A percentile compares a stretch with the other conserved stretches of the same genome.
Evolutionary conservation across 2,797 vertebrate species (phyloP).

Genomic region (Aldrovandia affinis): DNA sequence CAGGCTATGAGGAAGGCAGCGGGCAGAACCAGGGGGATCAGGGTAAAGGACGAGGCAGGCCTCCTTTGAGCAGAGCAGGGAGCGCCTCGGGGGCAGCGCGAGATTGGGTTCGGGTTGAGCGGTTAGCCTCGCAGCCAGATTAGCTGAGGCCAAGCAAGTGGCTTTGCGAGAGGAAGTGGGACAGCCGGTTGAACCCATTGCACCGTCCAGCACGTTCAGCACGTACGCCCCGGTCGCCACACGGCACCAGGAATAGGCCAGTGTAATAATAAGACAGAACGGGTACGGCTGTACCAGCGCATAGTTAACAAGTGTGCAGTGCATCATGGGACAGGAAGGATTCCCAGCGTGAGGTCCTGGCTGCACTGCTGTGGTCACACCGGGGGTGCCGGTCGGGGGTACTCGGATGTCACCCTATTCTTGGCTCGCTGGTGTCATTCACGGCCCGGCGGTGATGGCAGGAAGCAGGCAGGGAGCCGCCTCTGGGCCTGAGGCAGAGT

Average conservation of each 20-base stretch:
- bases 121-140: background rate
- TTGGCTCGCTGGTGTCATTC: background rate
- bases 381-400: background rate
- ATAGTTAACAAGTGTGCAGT: background rate
- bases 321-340: background rate
- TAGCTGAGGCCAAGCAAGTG: background rate
- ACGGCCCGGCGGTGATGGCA: background rate
- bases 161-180: slow-evolving; percentile 1
- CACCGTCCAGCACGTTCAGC: too few relatives aligned
- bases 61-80: background rate
- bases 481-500: too few relatives aligned
- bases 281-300: background rate
- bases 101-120: background rate
- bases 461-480: background rate
- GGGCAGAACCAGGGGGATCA: too few relatives aligned
- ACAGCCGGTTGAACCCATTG: background rate
- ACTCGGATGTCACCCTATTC: slow-evolving; percentile 3
- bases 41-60: too few relatives aligned
- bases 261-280: too few relatives aligned
- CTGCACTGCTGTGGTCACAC: background rate
- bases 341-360: background rate
- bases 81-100: background rate
- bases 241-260: background rate
- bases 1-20: too few relatives aligned
- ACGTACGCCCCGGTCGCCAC: too few relatives aligned